These are phyloP conservation scores for Artibeus lituratus DNA, from an alignment of 2,797 vertebrate genomes.

Conservation along the genomic window DNA sequence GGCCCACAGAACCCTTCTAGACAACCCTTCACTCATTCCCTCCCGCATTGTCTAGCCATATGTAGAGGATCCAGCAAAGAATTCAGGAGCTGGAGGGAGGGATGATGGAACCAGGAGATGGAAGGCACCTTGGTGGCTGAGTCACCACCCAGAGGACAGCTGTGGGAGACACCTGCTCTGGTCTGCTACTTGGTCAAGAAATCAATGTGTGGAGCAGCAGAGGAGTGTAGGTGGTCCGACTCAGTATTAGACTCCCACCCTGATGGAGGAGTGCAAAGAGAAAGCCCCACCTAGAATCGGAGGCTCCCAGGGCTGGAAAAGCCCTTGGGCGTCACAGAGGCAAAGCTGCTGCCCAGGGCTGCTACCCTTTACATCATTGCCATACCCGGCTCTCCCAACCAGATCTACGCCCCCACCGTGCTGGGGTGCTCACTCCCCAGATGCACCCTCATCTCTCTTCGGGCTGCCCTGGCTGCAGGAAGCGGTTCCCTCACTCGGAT, in stretches of 20 bases:
- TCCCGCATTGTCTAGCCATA: neutral
- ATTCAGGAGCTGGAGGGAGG: neutral
- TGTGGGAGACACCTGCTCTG: fast-evolving
- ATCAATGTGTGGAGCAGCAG: fast-evolving
- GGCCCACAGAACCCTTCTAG: neutral
- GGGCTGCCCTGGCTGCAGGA: neutral
- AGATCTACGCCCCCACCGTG: neutral
- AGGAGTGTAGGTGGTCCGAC: neutral
- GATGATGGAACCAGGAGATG: neutral
- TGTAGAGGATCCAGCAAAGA: neutral
- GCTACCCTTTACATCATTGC: too few relatives aligned
- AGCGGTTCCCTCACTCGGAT: fast-evolving
- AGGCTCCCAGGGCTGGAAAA: neutral
- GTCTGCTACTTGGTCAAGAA: neutral
- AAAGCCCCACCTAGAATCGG: neutral
- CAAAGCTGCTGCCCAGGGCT: too few relatives aligned
- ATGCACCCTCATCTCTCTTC: fast-evolving
- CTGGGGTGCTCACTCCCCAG: neutral
- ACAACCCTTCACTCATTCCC: neutral
- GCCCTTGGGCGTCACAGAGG: neutral
- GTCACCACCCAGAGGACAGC: neutral
- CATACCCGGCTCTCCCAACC: neutral
- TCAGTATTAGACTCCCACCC: fast-evolving
- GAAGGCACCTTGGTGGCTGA: neutral
- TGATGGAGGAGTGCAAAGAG: neutral